These are phyloP conservation scores for Scarus forsteni DNA, from an alignment of 2,797 vertebrate species.

Conservation along the genomic window DNA sequence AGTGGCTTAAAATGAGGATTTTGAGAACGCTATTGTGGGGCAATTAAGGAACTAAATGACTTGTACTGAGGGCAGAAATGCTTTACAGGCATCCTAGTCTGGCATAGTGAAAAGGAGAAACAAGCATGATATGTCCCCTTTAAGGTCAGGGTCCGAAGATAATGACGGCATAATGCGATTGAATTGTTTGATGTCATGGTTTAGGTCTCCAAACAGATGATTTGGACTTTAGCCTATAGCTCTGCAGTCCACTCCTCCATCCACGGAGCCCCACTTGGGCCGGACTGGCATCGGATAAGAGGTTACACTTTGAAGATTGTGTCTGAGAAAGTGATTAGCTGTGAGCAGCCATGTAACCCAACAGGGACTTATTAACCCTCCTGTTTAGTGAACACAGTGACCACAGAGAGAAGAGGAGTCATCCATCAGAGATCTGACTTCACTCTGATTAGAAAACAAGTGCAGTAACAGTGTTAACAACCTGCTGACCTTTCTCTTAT, in stretches of 20 bases:
- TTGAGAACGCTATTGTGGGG: too few species aligned
- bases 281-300: slow-evolving; percentile 67
- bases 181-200: slow-evolving; percentile 5
- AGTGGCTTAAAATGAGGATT: too few species aligned
- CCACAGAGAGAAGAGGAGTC: slow-evolving; percentile 38
- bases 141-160: too few species aligned
- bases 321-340: slow-evolving; percentile 70
- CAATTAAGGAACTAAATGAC: too few species aligned
- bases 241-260: slow-evolving; percentile 39
- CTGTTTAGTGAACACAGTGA: slow-evolving; percentile 57
- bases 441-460: slow-evolving; percentile 56
- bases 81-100: too few species aligned
- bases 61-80: too few species aligned
- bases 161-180: too few species aligned
- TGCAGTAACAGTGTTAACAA: slow-evolving; percentile 51
- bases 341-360: slow-evolving; percentile 54
- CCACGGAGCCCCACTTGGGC: slow-evolving; percentile 47
- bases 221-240: slow-evolving; percentile 33
- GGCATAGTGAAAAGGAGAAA: too few species aligned
- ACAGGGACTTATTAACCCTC: slow-evolving; percentile 60
- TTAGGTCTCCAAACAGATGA: slow-evolving; percentile 34
- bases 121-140: too few species aligned
- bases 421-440: slow-evolving; percentile 64
- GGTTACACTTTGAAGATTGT: slow-evolving; percentile 63
- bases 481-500: slow-evolving; percentile 49